phyloP scores from a whole-genome alignment of 2,113 vertebrate species.

The Hydrolagus affinis region DNA sequence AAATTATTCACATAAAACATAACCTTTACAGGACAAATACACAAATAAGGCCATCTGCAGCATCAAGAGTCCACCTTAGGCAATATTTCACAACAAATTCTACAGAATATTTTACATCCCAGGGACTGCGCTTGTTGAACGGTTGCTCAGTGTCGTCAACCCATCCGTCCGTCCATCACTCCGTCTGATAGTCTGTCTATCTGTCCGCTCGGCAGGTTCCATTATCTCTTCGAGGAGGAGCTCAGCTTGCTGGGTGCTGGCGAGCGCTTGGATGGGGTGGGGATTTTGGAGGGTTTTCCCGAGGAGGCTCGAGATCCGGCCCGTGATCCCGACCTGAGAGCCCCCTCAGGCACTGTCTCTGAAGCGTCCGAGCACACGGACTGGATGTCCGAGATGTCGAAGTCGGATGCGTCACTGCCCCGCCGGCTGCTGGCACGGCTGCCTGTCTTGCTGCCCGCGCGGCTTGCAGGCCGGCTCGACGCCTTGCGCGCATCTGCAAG shows the following conservation, averaged over 20 bases:
- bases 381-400: slow-evolving; percentile 97
- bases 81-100: slow-evolving; percentile 82
- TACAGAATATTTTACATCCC: slow-evolving; percentile 96
- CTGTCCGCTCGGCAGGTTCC: slow-evolving; percentile 44
- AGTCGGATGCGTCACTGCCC: slow-evolving; percentile 93
- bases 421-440: slow-evolving; percentile 88
- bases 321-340: slow-evolving; percentile 63
- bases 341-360: slow-evolving; percentile 66
- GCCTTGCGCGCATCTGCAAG: slow-evolving; percentile 65
- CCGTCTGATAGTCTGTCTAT: slow-evolving; percentile 36
- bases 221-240: slow-evolving; percentile 91
- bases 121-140: slow-evolving; percentile 80
- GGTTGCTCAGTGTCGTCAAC: not conserved
- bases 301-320: slow-evolving; percentile 66
- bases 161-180: not conserved
- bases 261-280: slow-evolving; percentile 78
- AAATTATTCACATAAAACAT: slow-evolving; percentile 86
- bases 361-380: slow-evolving; percentile 85
- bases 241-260: slow-evolving; percentile 74
- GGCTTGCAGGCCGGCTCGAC: slow-evolving; percentile 72
- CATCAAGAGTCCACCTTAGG: slow-evolving; percentile 77
- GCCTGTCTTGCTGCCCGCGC: slow-evolving; percentile 84
- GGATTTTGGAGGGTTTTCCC: slow-evolving; percentile 90
- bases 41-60: slow-evolving; percentile 84
- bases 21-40: slow-evolving; percentile 75